These are phyloP conservation scores for Sclerurus mexicanus DNA, from an alignment of 2,113 vertebrate species.

Conservation along the genomic window DNA sequence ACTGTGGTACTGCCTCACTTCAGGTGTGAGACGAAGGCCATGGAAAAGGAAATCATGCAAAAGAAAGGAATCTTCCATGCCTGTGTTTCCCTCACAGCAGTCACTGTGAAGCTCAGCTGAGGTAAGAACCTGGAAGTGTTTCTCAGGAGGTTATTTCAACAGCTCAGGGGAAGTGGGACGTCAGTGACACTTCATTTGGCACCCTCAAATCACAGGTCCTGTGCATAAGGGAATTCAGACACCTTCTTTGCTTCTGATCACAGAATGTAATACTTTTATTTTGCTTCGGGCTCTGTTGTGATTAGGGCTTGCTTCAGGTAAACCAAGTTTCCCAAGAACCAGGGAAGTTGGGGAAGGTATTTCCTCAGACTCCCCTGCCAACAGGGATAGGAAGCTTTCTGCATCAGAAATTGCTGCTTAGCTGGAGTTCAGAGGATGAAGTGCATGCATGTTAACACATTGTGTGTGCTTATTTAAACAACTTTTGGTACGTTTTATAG, in stretches of 20 bases:
- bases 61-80: not conserved
- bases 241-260: not conserved
- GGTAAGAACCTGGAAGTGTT: not conserved
- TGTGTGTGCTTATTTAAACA: not conserved
- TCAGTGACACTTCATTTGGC: not conserved
- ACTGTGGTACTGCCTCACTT: not conserved
- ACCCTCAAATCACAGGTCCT: not conserved
- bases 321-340: not conserved
- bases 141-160: not conserved
- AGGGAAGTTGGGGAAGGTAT: not conserved
- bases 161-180: not conserved
- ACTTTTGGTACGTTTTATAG: slow-evolving; percentile 48
- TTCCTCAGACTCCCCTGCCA: not conserved
- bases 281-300: not conserved
- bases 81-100: not conserved
- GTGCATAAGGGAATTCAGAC: not conserved
- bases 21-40: not conserved
- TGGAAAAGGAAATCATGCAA: not conserved
- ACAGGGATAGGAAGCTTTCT: slow-evolving; percentile 16
- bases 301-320: not conserved
- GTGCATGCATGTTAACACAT: not conserved
- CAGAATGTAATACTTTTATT: not conserved
- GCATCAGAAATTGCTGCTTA: slow-evolving; percentile 27
- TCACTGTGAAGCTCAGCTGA: not conserved
- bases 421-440: not conserved